Evolutionary conservation across 1,140 invertebrate genomes (phyloP).

Genomic region (Papilio polyxenes): DNA sequence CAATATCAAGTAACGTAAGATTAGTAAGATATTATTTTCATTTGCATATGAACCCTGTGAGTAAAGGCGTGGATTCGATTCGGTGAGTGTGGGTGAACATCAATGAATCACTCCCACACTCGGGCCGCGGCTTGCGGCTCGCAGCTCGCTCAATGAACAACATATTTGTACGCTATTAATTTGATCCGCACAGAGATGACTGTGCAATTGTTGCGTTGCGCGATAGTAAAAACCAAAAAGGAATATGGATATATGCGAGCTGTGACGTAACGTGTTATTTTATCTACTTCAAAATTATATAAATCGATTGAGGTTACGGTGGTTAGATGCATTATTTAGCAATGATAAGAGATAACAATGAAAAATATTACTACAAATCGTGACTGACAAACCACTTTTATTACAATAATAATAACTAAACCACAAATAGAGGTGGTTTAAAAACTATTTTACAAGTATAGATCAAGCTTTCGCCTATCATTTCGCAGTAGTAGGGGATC

Average conservation of each 20-base stretch:
- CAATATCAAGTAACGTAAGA: not conserved
- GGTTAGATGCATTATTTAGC: not conserved
- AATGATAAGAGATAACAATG: not conserved
- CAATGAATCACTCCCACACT: constrained; percentile 32
- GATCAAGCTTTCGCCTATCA: not conserved
- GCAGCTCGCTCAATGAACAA: constrained; percentile 27
- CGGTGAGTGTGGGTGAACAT: not conserved
- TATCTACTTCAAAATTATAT: not conserved
- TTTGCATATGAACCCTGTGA: not conserved
- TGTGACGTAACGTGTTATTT: not conserved
- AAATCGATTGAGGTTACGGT: not conserved
- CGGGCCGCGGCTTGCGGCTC: constrained; percentile 2
- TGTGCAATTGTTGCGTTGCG: constrained; percentile 4
- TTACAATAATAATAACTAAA: not conserved
- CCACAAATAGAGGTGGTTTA: not conserved
- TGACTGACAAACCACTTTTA: not conserved
- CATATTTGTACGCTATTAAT: constrained; percentile 22
- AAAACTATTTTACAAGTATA: constrained; percentile 1
- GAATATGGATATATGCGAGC: not conserved
- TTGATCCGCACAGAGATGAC: constrained; percentile 15
- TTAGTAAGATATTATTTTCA: not conserved
- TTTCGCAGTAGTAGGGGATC: constrained; percentile 31
- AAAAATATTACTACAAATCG: not conserved
- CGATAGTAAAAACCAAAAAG: not conserved
- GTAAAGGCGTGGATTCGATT: not conserved